Evolutionary conservation across 1,140 invertebrate genomes (phyloP).

Genomic region (Zelostemma sp.): DNA sequence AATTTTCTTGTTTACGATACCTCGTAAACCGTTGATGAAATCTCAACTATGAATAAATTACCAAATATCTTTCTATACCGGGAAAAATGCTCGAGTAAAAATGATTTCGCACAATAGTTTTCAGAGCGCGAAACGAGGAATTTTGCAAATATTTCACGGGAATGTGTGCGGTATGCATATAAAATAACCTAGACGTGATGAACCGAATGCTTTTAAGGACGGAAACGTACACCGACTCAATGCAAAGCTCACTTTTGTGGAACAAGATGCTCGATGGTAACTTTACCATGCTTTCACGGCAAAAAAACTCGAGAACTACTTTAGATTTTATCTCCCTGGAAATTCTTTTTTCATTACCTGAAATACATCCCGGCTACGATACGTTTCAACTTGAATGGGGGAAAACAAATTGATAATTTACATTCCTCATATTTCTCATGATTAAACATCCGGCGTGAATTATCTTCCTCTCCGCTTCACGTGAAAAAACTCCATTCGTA

Average conservation of each 20-base stretch:
- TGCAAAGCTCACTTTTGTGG: slow-evolving; percentile 11
- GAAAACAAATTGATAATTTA: no score
- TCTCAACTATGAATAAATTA: background rate
- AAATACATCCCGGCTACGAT: no score
- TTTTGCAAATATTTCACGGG: background rate
- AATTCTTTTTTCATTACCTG: no score
- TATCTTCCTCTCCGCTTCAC: no score
- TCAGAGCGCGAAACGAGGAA: background rate
- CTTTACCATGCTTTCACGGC: background rate
- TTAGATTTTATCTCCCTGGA: background rate
- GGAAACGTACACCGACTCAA: slow-evolving; percentile 1
- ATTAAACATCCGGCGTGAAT: no score
- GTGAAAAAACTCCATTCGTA: no score
- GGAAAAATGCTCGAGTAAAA: background rate
- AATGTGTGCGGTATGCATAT: background rate
- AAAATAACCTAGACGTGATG: background rate
- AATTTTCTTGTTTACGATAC: background rate
- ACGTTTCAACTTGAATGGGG: no score
- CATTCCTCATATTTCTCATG: no score
- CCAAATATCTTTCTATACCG: no score
- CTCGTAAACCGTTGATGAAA: background rate
- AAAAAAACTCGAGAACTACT: slow-evolving; percentile 1
- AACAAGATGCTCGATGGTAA: slow-evolving; percentile 4
- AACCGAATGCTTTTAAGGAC: slow-evolving; percentile 1
- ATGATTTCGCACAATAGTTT: background rate